Base-by-base conservation (phyloP, 2,113 vertebrate species). In the Mesocricetus auratus region DNA sequence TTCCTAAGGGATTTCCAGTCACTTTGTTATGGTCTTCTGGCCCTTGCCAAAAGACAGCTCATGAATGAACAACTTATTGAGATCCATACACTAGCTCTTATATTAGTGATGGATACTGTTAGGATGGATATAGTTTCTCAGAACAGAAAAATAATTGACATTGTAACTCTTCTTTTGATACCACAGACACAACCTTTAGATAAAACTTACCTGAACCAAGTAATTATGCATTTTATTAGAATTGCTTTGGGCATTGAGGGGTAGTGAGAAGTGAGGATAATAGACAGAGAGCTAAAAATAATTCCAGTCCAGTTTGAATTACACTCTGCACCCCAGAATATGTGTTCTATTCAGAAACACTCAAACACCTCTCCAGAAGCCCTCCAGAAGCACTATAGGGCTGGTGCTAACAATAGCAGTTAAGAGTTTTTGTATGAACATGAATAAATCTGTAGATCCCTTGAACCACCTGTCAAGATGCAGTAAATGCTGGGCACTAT, bases 31-130 rank as follows among this genome's bases (percentile, higher is more conserved):
- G 31, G 86, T 97, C 56, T 90, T 29, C 47, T 62, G 94, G 66
- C 50, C 86, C 73, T 95, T 90, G 96, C 89, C 60, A 96, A 45
- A 88, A 95, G 68, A 97, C 95, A 91, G 93, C 86, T 92, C 97
- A 56, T 85, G 66, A 45, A 62, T 86, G 89, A 96, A 98, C 98
- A 97, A n/a, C 19, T 89, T 50, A 85, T 88, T 96, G 95, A 68
- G 92, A 58, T 13, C 42, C 89, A 92, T 29, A 85, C 17, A 93
- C 50, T 78, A 92, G 90, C 78, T 97, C n/a, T 64, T 93, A 31
- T 85, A 96, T 62, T 89, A 95, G 71, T 47, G 33, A 88, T 29
- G 3, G 19, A 13, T 74, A 4, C 13, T 58, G n/a, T 42, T 60
- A 7, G 36, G 50, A 89, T 90, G 85, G 16, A 93, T 91, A 93